phyloP scores from a whole-genome alignment of 2,113 vertebrate species.

The Ceyx margarethae region DNA sequence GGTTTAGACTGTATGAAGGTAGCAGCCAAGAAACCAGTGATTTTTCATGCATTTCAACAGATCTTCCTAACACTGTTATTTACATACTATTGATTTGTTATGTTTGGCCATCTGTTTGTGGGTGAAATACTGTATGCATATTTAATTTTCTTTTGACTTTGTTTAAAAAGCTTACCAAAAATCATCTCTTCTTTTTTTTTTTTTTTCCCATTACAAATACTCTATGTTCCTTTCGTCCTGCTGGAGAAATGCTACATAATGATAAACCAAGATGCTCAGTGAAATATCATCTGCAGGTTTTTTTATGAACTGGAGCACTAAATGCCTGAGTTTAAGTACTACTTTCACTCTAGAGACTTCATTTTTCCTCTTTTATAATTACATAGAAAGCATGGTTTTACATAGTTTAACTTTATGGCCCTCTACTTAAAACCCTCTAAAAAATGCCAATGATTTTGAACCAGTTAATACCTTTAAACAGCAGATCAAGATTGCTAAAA shows the following conservation, averaged over 20 bases:
- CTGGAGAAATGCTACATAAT: background rate
- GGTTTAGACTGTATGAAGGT: slow-evolving; percentile 11
- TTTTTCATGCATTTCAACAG: slow-evolving; percentile 55
- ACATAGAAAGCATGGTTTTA: background rate
- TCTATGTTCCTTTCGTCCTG: background rate
- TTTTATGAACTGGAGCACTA: background rate
- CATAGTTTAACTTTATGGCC: background rate
- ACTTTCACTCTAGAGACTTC: background rate
- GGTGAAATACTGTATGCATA: slow-evolving; percentile 45
- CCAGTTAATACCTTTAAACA: background rate
- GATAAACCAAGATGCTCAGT: background rate
- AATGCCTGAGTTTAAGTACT: background rate
- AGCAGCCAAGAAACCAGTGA: slow-evolving; percentile 54
- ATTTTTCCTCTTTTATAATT: background rate
- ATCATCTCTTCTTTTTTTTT: background rate
- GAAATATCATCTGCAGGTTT: background rate
- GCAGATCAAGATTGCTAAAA: background rate
- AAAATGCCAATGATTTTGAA: background rate
- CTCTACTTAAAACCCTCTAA: background rate
- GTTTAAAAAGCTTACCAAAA: slow-evolving; percentile 56
- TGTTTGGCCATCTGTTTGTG: slow-evolving; percentile 73
- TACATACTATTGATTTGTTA: slow-evolving; percentile 74
- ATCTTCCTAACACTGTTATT: slow-evolving; percentile 60
- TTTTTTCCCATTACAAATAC: background rate
- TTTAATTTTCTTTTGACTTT: slow-evolving; percentile 52